phyloP scores from a whole-genome alignment of 2,797 vertebrate genomes.

The Rhinophrynus dorsalis region DNA sequence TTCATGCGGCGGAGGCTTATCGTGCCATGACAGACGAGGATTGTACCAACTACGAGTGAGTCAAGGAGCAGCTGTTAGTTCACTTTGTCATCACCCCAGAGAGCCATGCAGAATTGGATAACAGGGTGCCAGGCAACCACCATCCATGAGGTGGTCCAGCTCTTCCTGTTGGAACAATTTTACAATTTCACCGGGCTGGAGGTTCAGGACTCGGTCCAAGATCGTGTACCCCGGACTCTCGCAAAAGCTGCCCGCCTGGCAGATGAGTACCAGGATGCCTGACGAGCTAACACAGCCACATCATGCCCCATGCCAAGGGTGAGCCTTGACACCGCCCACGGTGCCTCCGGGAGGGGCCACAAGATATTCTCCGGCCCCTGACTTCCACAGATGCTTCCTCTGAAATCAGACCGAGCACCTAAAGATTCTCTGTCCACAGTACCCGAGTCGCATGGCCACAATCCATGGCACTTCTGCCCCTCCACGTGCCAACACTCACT shows the following conservation, averaged over 20 bases:
- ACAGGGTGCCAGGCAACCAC: background rate
- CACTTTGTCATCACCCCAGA: background rate
- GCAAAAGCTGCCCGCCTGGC: background rate
- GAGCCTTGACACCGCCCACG: background rate
- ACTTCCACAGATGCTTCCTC: no score
- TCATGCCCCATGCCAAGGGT: no score
- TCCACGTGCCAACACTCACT: background rate
- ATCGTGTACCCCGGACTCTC: background rate
- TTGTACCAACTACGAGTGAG: no score
- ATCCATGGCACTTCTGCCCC: background rate
- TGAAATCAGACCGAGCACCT: background rate
- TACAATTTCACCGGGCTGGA: background rate
- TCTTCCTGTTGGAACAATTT: no score
- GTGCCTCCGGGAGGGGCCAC: background rate
- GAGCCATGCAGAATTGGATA: background rate
- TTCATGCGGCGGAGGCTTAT: no score
- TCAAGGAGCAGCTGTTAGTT: background rate
- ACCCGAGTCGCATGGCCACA: background rate
- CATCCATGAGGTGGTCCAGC: background rate
- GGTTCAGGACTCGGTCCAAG: background rate
- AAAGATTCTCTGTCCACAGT: background rate
- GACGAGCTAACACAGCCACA: no score
- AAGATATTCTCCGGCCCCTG: background rate
- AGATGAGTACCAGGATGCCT: background rate
- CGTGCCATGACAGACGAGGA: no score